Percentiles rank a stretch among this genome's conserved stretches.
These are phyloP conservation scores for Caerostris darwini DNA, from an alignment of 1,140 invertebrate species.

Conservation along the genomic window DNA sequence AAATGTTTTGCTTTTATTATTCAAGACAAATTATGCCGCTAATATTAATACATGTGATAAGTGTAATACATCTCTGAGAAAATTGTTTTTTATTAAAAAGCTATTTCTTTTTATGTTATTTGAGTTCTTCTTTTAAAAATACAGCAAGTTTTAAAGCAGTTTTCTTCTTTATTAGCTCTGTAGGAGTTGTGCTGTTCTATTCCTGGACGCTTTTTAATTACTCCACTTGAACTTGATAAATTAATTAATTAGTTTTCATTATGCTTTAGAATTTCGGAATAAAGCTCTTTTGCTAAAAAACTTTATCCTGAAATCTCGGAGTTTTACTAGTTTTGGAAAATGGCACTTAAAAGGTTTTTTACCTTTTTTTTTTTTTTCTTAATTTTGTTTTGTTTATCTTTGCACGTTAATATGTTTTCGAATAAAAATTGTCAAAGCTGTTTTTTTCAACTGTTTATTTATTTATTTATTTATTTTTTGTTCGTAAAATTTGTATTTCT, in stretches of 20 bases:
- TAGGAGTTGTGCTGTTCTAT: slow-evolving; percentile 22
- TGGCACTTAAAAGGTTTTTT: background rate
- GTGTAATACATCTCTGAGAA: slow-evolving; percentile 48
- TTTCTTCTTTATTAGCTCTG: background rate
- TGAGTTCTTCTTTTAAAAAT: background rate
- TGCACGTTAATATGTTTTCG: too few species aligned
- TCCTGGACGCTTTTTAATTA: slow-evolving; percentile 57
- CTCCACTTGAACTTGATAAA: slow-evolving; percentile 56
- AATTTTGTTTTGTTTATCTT: too few species aligned
- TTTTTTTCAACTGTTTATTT: too few species aligned
- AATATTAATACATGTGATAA: slow-evolving; percentile 70
- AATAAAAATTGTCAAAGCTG: too few species aligned
- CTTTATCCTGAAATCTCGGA: background rate
- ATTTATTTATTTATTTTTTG: too few species aligned
- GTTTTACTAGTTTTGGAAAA: background rate
- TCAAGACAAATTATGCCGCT: slow-evolving; percentile 66
- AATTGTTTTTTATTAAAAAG: background rate
- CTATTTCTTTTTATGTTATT: background rate
- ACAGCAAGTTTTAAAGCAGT: background rate
- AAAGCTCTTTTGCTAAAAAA: background rate
- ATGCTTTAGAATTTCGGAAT: background rate
- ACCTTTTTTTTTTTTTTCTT: background rate
- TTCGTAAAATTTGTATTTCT: too few species aligned
- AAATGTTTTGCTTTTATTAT: background rate
- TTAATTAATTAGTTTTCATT: slow-evolving; percentile 71